Evolutionary conservation across 2,797 vertebrate genomes (phyloP).

Genomic region (Alca torda): DNA sequence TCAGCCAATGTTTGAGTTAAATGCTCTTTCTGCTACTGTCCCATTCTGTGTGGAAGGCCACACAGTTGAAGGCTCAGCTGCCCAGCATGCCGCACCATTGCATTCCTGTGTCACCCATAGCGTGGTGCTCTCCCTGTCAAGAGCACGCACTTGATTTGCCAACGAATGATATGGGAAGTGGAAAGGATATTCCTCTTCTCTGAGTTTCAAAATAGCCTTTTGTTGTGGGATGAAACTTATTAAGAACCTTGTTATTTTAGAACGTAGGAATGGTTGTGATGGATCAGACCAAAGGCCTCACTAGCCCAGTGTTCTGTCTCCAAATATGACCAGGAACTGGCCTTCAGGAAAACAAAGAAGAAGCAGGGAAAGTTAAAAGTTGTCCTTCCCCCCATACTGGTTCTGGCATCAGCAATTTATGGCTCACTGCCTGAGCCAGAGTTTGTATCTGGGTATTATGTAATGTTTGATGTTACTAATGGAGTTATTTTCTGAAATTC

Average conservation of each 20-base stretch:
- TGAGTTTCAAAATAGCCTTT: neutral
- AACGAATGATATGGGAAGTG: neutral
- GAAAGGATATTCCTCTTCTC: neutral
- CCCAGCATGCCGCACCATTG: too few relatives aligned
- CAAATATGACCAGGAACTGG: neutral
- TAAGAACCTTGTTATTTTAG: neutral
- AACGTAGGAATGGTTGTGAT: neutral
- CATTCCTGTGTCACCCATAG: neutral
- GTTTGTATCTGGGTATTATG: neutral
- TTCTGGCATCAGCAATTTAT: neutral
- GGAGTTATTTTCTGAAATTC: neutral
- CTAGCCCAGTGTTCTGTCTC: neutral
- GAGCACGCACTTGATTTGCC: neutral
- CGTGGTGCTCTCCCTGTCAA: neutral
- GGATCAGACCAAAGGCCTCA: neutral
- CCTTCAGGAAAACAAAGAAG: neutral
- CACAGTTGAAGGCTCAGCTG: neutral
- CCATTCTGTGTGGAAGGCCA: neutral
- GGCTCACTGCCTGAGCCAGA: neutral
- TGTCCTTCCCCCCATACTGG: neutral
- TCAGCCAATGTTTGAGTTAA: neutral
- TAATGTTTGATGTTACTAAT: neutral
- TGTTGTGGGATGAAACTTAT: neutral
- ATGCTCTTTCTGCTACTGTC: neutral
- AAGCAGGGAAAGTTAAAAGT: neutral